phyloP scores from a whole-genome alignment of 2,797 vertebrate genomes.

The Fistularia tabacaria region DNA sequence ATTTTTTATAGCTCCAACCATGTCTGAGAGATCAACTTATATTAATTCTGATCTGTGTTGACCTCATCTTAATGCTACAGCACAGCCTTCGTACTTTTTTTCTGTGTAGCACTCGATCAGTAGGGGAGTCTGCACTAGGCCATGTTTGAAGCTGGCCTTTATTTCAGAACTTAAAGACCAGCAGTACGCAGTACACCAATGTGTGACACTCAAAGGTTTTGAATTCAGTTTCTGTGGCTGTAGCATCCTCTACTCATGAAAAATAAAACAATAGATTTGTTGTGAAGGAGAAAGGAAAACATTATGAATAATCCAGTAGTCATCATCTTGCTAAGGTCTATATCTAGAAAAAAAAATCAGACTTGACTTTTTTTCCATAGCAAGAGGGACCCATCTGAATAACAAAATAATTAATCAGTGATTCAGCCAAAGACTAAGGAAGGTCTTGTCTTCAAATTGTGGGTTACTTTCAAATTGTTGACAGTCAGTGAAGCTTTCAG shows the following conservation, averaged over 20 bases:
- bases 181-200: conserved; percentile 12
- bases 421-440: conserved; percentile 53
- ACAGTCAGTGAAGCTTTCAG: conserved; percentile 48
- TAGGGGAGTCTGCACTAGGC: conserved; percentile 40
- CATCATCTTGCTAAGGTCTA: conserved; percentile 47
- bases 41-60: conserved; percentile 20
- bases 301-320: conserved; percentile 59
- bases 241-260: conserved; percentile 34
- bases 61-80: conserved; percentile 46
- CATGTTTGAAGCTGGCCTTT: conserved; percentile 42
- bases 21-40: too few species aligned
- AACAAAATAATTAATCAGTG: conserved; percentile 56
- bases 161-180: conserved; percentile 39
- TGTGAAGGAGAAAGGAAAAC: conserved; percentile 48
- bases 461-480: conserved; percentile 52
- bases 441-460: conserved; percentile 49
- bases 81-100: conserved; percentile 14
- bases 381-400: conserved; percentile 44
- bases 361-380: conserved; percentile 36
- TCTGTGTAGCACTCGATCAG: conserved; percentile 48
- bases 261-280: conserved; percentile 53
- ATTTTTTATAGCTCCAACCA: too few species aligned
- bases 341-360: conserved; percentile 29
- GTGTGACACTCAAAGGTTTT: conserved; percentile 13
- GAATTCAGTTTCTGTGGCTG: conserved; percentile 19